Percentiles rank a stretch among this genome's conserved stretches.
Conservation (phyloP, 1,140 invertebrate genomes). For the Drosophila pruinosa region DNA sequence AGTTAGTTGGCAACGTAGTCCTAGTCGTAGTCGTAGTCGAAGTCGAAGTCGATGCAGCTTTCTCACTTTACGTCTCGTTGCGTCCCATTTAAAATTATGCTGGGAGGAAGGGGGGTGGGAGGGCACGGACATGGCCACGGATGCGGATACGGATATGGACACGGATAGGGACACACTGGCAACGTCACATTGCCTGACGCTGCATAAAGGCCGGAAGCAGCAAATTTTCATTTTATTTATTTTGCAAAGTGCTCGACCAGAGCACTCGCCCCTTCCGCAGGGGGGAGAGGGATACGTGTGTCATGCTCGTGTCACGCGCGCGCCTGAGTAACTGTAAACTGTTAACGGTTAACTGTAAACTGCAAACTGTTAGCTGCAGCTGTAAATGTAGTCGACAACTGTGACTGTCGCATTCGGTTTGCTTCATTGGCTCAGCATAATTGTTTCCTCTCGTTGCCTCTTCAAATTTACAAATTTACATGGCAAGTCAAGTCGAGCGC, state of each 20-base stretch:
- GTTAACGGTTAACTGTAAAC: background rate
- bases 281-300: background rate
- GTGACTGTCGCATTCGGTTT: conserved; percentile 55
- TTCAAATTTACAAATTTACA: conserved; percentile 57
- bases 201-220: conserved; percentile 68
- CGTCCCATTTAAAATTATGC: conserved; percentile 79
- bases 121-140: conserved; percentile 60
- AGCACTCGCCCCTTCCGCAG: background rate
- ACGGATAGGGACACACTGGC: conserved; percentile 27
- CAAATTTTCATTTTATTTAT: conserved; percentile 81
- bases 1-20: conserved; percentile 54
- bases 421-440: conserved; percentile 75
- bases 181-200: conserved; percentile 17
- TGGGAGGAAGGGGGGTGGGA: conserved; percentile 17
- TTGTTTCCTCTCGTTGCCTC: conserved; percentile 59
- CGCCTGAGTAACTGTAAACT: background rate
- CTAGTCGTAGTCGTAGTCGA: conserved; percentile 10
- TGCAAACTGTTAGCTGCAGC: background rate
- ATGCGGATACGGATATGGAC: conserved; percentile 61
- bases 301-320: conserved; percentile 40
- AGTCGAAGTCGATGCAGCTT: conserved; percentile 52
- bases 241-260: conserved; percentile 67
- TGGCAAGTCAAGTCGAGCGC: conserved; percentile 34
- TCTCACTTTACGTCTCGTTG: conserved; percentile 78
- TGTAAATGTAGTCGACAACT: background rate